A percentile compares a stretch with the other conserved stretches of the same genome.
phyloP scores from a whole-genome alignment of 2,888 invertebrate genomes.

The Melikaiella ostensackeni region DNA sequence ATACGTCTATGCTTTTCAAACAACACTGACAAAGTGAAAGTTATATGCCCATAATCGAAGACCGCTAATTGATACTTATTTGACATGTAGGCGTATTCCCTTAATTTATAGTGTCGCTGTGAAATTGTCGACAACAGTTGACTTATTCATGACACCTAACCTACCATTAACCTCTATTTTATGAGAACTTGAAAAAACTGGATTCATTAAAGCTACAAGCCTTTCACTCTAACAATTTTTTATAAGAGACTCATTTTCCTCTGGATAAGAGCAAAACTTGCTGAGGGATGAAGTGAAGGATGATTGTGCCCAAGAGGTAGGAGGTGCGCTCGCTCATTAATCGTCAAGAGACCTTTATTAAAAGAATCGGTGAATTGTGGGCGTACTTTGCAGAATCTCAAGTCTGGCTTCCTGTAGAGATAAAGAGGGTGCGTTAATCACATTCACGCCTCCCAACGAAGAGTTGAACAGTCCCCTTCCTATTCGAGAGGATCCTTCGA shows the following conservation, averaged over 20 bases:
- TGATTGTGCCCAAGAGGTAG: slow-evolving; percentile 1
- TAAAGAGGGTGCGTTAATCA: slow-evolving; percentile 65
- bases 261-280: neutral
- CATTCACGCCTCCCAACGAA: slow-evolving; percentile 67
- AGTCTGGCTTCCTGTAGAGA: slow-evolving; percentile 52
- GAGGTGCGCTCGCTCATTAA: slow-evolving; percentile 75
- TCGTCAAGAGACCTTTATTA: slow-evolving; percentile 76
- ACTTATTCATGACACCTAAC: neutral
- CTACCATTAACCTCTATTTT: neutral
- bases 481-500: slow-evolving; percentile 50
- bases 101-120: neutral
- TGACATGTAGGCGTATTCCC: neutral
- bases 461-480: slow-evolving; percentile 48
- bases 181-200: neutral
- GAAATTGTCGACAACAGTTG: neutral
- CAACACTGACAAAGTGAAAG: neutral
- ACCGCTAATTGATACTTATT: neutral
- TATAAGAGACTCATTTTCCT: neutral
- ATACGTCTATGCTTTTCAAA: neutral
- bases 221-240: neutral
- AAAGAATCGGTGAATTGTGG: slow-evolving; percentile 79
- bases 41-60: neutral
- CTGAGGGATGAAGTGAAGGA: neutral
- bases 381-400: slow-evolving; percentile 71
- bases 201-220: neutral